Percentiles rank a stretch among this genome's conserved stretches.
Evolutionary conservation across 2,888 invertebrate genomes (phyloP).

Genomic region (Polietes domitor): DNA sequence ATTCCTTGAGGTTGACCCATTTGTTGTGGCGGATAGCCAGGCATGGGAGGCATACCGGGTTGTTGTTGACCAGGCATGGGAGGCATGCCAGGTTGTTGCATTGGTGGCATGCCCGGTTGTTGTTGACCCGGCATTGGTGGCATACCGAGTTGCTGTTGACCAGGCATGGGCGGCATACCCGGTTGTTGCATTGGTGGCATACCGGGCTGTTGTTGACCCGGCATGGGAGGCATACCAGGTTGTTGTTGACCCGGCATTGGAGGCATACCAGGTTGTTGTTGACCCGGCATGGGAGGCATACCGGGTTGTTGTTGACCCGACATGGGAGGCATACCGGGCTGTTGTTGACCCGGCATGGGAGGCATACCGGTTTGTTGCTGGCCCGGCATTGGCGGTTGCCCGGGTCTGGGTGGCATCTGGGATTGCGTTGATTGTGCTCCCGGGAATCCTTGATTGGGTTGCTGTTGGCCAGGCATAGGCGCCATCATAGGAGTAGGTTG

Average conservation of each 20-base stretch:
- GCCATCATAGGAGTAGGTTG: slow-evolving; percentile 64
- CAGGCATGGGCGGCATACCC: slow-evolving; percentile 57
- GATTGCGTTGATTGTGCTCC: slow-evolving; percentile 45
- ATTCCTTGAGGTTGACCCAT: slow-evolving; percentile 57
- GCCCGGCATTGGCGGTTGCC: slow-evolving; percentile 64
- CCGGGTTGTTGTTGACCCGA: slow-evolving; percentile 67
- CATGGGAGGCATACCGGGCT: slow-evolving; percentile 51
- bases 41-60: slow-evolving; percentile 64
- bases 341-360: slow-evolving; percentile 69
- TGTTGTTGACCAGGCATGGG: slow-evolving; percentile 70
- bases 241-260: slow-evolving; percentile 71
- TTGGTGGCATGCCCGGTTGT: slow-evolving; percentile 70
- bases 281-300: slow-evolving; percentile 71
- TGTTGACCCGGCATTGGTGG: slow-evolving; percentile 71
- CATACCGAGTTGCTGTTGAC: slow-evolving; percentile 70
- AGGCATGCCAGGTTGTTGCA: slow-evolving; percentile 70
- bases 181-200: slow-evolving; percentile 64
- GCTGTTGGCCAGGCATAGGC: slow-evolving; percentile 66
- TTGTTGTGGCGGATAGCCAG: slow-evolving; percentile 36
- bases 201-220: slow-evolving; percentile 70
- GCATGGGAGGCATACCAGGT: slow-evolving; percentile 69
- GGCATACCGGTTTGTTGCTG: slow-evolving; percentile 67
- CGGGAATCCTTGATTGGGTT: slow-evolving; percentile 43
- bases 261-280: slow-evolving; percentile 67
- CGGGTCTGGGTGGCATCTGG: slow-evolving; percentile 69